Base-by-base conservation (phyloP, 2,888 invertebrate species). In the Pristionchus maxplancki region DNA sequence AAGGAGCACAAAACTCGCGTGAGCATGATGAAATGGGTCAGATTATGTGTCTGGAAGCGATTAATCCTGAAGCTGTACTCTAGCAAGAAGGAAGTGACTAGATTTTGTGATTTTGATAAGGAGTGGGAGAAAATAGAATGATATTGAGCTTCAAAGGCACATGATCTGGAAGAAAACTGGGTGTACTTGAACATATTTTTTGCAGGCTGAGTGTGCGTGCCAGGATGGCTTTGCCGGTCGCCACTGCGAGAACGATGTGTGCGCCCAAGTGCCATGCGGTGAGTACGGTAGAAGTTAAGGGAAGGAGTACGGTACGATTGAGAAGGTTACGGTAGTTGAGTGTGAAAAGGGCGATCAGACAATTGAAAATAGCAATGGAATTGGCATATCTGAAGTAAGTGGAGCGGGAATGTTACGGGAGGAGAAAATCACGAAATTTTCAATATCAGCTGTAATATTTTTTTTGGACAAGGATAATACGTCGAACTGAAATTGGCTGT, bases 251-350 rank as follows among this genome's bases (percentile, higher is more conserved):
- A 40, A 34, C 20, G 88, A 88, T 20, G 81, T 88, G 13, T 88
- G 88, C 50, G 78, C 88, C 37, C 81, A 78, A 78, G 88, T 88
- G 11, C 88, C 88, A 1, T 88, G 88, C 44, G 88, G 86, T 87
- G 20, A 87, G 86, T 87, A n/a, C n/a, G n/a, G n/a, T n/a, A n/a
- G n/a, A n/a, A n/a, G n/a, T n/a, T 0, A 37, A 37, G 71, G 13
- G 34, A n/a, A n/a, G n/a, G 64, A 1, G 6, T 71, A 67, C 67
- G 67, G 67, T 67, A 64, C 28, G 28, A 64, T 8, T n/a, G 64
- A 28, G 64, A 28, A n/a, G 64, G 31, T 58, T 71, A 71, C 71
- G 71, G 71, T 71, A 40, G 20, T 58, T n/a, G 44, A 44, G 44
- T 6, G 44, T 44, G 44, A 11, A 44, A 9, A 44, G 44, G 44